Percentiles rank a stretch among this genome's conserved stretches.
These are phyloP conservation scores for Erythrocercus mccallii DNA, from an alignment of 2,113 vertebrate genomes.

Conservation along the genomic window DNA sequence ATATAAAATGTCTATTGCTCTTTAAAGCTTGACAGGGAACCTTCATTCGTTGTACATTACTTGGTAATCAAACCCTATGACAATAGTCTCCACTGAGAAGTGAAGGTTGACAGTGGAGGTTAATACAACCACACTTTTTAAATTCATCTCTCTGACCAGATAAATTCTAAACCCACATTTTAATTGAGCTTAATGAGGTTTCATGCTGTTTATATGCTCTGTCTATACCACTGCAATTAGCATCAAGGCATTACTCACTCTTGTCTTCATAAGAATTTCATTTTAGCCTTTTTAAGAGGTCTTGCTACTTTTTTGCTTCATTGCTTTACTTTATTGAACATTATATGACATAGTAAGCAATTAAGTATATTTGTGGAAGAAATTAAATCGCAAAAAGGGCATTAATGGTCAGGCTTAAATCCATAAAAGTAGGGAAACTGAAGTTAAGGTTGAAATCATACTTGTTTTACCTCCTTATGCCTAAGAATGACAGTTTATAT, in stretches of 20 bases:
- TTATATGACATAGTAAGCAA: conserved; percentile 49
- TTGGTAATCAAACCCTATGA: not conserved
- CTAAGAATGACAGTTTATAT: not conserved
- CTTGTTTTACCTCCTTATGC: not conserved
- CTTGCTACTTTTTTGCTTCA: conserved; percentile 67
- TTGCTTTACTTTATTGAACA: conserved; percentile 71
- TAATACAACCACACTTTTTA: conserved; percentile 15
- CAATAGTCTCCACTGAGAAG: not conserved
- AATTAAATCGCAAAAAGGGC: conserved; percentile 63
- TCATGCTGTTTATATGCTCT: conserved; percentile 54
- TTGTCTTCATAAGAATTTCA: conserved; percentile 50
- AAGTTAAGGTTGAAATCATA: conserved; percentile 21
- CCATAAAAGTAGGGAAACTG: conserved; percentile 18
- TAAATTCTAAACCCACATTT: conserved; percentile 34
- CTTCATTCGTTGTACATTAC: not conserved
- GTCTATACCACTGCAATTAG: conserved; percentile 56
- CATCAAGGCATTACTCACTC: conserved; percentile 60
- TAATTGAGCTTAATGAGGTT: conserved; percentile 60
- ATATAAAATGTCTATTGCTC: not conserved
- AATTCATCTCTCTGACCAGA: conserved; percentile 24
- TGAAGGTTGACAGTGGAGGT: not conserved
- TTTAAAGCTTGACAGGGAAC: not conserved
- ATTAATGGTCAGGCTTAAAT: conserved; percentile 51
- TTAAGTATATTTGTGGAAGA: conserved; percentile 65
- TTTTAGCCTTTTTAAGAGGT: conserved; percentile 62